Evolutionary conservation across 2,888 invertebrate genomes (phyloP), one percentile per base, ranked within the genome.

Genomic region (Cactoblastis cactorum): DNA sequence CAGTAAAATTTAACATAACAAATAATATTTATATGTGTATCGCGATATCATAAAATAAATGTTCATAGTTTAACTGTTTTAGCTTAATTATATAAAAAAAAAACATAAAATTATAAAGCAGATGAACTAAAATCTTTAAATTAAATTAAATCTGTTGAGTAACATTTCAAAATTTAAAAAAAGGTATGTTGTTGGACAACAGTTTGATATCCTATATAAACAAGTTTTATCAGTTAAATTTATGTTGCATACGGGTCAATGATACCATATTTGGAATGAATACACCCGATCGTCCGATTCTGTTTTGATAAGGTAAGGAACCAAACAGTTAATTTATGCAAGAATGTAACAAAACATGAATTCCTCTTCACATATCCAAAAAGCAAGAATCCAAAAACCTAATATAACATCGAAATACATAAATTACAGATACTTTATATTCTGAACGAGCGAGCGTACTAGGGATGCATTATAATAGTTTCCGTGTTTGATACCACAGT

Each of bases 401-500:
- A 19, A 19, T 43, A 35, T 35, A 9, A 35, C 19, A 46, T 8
- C 34, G 22, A 14, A 14, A 46, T 6, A 5, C n/a, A n/a, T n/a
- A 9, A 14, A 35, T 15, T 43, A 37, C 11, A 6, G 28, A 15
- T 46, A 4, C 14, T 46, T 46, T 46, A 14, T 22, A 46, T 46
- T 46, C 46, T 9, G 12, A 45, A n/a, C 33, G 34, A 11, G 18
- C 41, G 47, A 22, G 32, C n/a, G 45, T 12, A 8, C 19, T 45
- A 18, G 46, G 22, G 39, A 33, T 37, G 47, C 43, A 47, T 53
- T 50, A 35, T 43, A 48, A 53, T 48, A 43, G 48, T 50, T 53
- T 53, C 53, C 50, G 53, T 22, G 38, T 53, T 45, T 45, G 49
- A 39, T n/a, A n/a, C n/a, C n/a, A n/a, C n/a, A n/a, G n/a, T n/a